Evolutionary conservation across 2,888 invertebrate genomes (phyloP).

Genomic region (Candidula unifasciata): DNA sequence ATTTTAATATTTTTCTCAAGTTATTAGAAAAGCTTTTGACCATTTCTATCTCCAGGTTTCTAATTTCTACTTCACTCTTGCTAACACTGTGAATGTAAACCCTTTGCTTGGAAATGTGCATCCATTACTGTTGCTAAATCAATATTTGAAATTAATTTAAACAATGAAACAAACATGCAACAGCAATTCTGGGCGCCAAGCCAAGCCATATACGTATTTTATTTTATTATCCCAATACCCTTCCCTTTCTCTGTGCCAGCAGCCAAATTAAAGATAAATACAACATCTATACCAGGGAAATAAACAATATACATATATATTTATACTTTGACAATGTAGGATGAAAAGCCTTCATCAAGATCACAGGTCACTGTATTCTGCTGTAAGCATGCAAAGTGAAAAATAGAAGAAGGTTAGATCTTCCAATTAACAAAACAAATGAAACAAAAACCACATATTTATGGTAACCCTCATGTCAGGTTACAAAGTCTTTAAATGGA

Average conservation of each 20-base stretch:
- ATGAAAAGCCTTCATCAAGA: not conserved
- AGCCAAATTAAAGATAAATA: constrained; percentile 18
- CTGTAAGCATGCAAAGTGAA: not conserved
- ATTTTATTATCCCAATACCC: no score
- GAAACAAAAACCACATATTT: not conserved
- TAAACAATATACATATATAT: not conserved
- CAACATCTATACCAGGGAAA: not conserved
- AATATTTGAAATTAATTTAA: no score
- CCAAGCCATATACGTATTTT: not conserved
- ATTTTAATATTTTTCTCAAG: no score
- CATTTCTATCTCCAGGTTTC: no score
- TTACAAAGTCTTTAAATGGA: no score
- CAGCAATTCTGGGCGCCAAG: not conserved
- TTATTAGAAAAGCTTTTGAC: no score
- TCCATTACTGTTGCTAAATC: no score
- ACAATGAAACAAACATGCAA: not conserved
- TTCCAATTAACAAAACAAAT: no score
- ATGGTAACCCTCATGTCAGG: no score
- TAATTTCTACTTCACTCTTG: no score
- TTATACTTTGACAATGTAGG: constrained; percentile 15
- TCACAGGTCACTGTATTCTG: not conserved
- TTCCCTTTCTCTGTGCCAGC: not conserved
- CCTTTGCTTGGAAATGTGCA: no score
- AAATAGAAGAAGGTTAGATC: constrained; percentile 16
- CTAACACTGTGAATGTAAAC: no score